These are phyloP conservation scores for Florisuga fusca DNA, from an alignment of 2,797 vertebrate species.

Conservation along the genomic window DNA sequence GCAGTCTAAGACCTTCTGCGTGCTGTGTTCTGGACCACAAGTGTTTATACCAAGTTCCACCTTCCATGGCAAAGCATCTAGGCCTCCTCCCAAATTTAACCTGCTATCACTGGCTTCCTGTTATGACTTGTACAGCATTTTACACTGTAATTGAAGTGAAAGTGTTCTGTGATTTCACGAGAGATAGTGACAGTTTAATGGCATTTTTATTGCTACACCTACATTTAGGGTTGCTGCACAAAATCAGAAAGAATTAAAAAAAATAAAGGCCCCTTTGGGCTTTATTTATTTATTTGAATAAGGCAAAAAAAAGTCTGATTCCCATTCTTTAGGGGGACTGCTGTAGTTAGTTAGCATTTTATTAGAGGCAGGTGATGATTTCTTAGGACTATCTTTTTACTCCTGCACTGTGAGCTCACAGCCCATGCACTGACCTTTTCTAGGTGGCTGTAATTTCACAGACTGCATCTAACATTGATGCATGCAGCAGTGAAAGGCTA, in stretches of 20 bases:
- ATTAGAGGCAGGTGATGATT: neutral
- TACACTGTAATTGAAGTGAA: neutral
- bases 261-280: neutral
- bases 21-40: neutral
- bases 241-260: neutral
- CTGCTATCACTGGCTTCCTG: conserved; percentile 14
- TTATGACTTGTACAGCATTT: neutral
- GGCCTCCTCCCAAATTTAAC: neutral
- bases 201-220: neutral
- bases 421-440: neutral
- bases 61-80: neutral
- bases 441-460: neutral
- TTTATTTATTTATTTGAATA: neutral
- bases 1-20: neutral
- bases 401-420: neutral
- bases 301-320: neutral
- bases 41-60: neutral
- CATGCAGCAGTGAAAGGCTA: neutral
- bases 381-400: neutral
- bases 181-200: neutral
- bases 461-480: neutral
- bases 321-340: neutral
- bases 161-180: neutral
- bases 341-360: neutral
- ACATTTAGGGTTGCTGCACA: neutral